These are phyloP conservation scores for Panzeria rudis DNA, from an alignment of 2,888 invertebrate genomes.

Conservation along the genomic window DNA sequence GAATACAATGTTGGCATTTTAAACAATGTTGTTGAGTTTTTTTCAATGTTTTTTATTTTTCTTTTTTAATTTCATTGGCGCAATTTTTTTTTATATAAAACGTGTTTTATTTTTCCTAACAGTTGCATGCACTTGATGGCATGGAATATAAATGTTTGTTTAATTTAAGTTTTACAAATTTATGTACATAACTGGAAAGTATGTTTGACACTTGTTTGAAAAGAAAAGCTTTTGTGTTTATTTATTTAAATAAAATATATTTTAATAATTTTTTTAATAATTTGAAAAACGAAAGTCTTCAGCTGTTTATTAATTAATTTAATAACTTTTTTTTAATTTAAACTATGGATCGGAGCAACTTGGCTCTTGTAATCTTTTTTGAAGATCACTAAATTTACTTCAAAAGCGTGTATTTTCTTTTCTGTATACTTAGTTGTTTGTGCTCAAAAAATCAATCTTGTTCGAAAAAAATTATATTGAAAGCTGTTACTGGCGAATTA, in stretches of 20 bases:
- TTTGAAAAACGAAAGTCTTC: conserved; percentile 33
- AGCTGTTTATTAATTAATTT: neutral
- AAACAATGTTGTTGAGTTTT: conserved; percentile 38
- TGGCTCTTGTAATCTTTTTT: too few relatives aligned
- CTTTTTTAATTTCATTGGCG: conserved; percentile 44
- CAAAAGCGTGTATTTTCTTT: too few relatives aligned
- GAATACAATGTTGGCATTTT: conserved; percentile 60
- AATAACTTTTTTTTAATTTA: neutral
- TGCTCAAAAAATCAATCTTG: too few relatives aligned
- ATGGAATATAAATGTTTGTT: conserved; percentile 36
- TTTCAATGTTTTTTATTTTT: neutral
- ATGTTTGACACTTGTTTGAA: conserved; percentile 10
- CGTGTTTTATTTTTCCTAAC: conserved; percentile 43
- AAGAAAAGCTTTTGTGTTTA: neutral
- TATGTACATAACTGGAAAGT: conserved; percentile 19
- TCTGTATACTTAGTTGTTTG: too few relatives aligned
- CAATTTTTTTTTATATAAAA: conserved; percentile 40
- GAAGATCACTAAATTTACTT: too few relatives aligned
- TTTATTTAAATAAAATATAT: conserved; percentile 13
- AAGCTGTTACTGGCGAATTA: too few relatives aligned
- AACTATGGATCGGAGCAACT: too few relatives aligned
- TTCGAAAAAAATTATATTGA: too few relatives aligned
- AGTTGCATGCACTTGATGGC: conserved; percentile 32
- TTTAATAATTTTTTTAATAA: neutral
- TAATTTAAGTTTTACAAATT: conserved; percentile 38